Evolutionary conservation across 2,888 invertebrate genomes (phyloP).

Genomic region (Agrenia bidenticulata): DNA sequence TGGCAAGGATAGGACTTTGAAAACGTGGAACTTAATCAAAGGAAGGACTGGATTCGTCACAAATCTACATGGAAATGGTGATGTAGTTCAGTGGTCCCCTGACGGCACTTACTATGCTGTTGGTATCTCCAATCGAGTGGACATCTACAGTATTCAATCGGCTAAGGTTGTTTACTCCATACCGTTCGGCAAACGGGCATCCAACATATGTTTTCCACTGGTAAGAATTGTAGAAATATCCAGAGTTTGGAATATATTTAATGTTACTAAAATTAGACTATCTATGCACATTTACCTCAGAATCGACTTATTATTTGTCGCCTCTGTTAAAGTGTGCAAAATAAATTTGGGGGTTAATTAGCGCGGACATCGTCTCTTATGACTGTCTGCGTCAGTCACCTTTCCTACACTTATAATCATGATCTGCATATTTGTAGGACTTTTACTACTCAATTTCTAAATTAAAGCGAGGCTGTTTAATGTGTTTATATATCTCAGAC

Average conservation of each 20-base stretch:
- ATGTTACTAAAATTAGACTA: conserved; percentile 9
- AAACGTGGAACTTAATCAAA: conserved; percentile 92
- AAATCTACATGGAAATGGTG: conserved; percentile 72
- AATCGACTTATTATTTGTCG: conserved; percentile 17
- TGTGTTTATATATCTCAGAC: conserved; percentile 11
- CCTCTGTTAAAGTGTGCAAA: conserved; percentile 41
- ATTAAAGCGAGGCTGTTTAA: background rate
- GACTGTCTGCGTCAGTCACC: conserved; percentile 36
- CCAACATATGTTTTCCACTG: conserved; percentile 69
- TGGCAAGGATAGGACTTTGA: conserved; percentile 77
- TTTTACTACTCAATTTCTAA: too few relatives aligned
- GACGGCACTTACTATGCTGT: conserved; percentile 75
- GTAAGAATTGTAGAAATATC: conserved; percentile 54
- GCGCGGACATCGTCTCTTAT: conserved; percentile 24
- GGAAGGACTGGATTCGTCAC: conserved; percentile 86
- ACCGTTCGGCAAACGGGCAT: conserved; percentile 69
- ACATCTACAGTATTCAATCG: conserved; percentile 77
- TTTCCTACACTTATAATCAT: conserved; percentile 26
- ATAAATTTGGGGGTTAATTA: conserved; percentile 41
- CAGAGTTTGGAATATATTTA: too few relatives aligned
- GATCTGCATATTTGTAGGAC: too few relatives aligned
- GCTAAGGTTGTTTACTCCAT: conserved; percentile 71
- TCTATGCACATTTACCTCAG: conserved; percentile 36
- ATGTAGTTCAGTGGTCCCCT: conserved; percentile 69
- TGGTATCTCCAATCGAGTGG: conserved; percentile 69